A percentile compares a stretch with the other conserved stretches of the same genome.
phyloP scores from a whole-genome alignment of 1,140 invertebrate genomes.

The Ceratina japonica region DNA sequence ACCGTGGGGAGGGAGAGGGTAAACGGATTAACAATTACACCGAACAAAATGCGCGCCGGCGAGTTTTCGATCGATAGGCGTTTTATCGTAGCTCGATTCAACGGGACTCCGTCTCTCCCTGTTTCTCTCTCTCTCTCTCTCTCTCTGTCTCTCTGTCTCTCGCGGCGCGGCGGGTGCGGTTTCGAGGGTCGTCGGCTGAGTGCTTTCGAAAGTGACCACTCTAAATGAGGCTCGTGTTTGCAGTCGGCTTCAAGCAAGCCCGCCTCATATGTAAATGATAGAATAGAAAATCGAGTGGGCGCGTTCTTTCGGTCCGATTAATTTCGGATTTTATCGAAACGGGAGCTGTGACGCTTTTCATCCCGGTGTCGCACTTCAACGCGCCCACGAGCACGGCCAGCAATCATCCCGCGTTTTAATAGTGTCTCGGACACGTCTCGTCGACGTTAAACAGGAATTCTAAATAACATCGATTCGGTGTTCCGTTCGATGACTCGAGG shows the following conservation, averaged over 20 bases:
- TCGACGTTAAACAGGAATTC: neutral
- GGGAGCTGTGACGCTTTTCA: slow-evolving; percentile 50
- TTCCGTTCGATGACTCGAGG: no score
- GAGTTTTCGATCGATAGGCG: slow-evolving; percentile 56
- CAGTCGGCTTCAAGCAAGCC: slow-evolving; percentile 62
- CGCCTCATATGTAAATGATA: slow-evolving; percentile 68
- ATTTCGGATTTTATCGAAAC: slow-evolving; percentile 49
- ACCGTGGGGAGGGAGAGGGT: neutral
- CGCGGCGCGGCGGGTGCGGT: slow-evolving; percentile 31
- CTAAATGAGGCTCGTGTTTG: slow-evolving; percentile 65
- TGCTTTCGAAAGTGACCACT: slow-evolving; percentile 67
- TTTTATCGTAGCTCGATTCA: slow-evolving; percentile 49
- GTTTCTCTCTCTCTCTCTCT: neutral
- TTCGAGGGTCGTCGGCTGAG: slow-evolving; percentile 61
- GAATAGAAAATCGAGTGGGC: slow-evolving; percentile 64
- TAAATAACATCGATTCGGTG: neutral
- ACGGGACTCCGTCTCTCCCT: slow-evolving; percentile 14
- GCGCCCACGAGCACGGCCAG: neutral
- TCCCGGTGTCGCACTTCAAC: slow-evolving; percentile 3
- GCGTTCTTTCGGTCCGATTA: slow-evolving; percentile 52
- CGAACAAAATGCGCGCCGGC: slow-evolving; percentile 13
- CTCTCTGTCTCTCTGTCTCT: neutral
- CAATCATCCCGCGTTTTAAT: slow-evolving; percentile 24
- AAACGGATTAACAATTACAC: slow-evolving; percentile 32
- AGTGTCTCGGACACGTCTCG: neutral